Conservation (phyloP, 2,113 vertebrate genomes). For the Ceratotherium simum region DNA sequence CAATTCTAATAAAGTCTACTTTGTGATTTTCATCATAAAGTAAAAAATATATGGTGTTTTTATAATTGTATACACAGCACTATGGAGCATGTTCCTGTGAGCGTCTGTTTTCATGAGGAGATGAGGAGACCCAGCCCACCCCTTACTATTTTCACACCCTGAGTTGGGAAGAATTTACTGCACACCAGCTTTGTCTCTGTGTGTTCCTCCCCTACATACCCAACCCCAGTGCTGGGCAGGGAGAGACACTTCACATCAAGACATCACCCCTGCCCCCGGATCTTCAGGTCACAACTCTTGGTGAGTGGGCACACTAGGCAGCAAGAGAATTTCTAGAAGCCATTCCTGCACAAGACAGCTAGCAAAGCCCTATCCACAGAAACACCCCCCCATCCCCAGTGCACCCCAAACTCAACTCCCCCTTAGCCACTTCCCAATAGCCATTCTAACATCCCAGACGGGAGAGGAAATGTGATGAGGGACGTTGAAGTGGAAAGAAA, state of each 20-base stretch:
- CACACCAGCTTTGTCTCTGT: not conserved
- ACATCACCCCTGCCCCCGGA: not conserved
- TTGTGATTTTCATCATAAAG: not conserved
- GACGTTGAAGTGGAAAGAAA: not conserved
- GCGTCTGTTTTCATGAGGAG: not conserved
- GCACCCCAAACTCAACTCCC: not conserved
- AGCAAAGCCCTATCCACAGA: not conserved
- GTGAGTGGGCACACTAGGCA: not conserved
- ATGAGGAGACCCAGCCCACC: no score
- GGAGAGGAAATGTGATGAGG: not conserved
- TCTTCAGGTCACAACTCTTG: not conserved
- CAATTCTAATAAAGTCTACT: not conserved
- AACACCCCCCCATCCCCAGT: not conserved
- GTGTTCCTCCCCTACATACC: not conserved
- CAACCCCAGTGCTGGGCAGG: not conserved
- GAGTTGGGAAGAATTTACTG: not conserved
- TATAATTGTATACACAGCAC: not conserved
- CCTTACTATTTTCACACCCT: not conserved
- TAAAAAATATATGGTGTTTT: not conserved
- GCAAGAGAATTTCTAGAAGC: not conserved
- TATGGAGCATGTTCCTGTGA: not conserved
- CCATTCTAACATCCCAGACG: fast-evolving
- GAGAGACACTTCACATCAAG: not conserved
- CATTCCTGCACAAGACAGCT: not conserved
- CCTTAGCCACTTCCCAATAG: fast-evolving